Percentiles rank a stretch among this genome's conserved stretches.
Conservation (phyloP, 2,888 invertebrate species). For the Dasypolia templi region DNA sequence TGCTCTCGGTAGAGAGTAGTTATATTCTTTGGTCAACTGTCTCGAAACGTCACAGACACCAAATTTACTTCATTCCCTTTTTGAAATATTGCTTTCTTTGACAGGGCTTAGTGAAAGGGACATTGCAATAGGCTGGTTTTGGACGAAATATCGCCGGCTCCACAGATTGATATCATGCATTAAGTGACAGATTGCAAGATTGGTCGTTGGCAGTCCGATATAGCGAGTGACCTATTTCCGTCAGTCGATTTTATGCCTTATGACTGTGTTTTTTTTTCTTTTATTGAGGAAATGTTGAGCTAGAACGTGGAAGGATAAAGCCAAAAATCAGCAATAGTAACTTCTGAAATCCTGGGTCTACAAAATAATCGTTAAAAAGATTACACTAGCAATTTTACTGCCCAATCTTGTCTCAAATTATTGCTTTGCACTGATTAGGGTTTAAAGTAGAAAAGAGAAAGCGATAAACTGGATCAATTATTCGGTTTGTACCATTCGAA, state of each 20-base stretch:
- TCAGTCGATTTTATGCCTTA: constrained; percentile 29
- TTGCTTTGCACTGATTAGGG: constrained; percentile 32
- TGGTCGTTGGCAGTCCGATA: constrained; percentile 19
- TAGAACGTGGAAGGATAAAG: not conserved
- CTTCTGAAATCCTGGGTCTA: constrained; percentile 13
- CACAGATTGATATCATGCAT: constrained; percentile 59
- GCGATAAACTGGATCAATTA: not conserved
- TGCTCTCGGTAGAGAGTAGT: no score
- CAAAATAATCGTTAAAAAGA: constrained; percentile 42
- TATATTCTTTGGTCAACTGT: no score
- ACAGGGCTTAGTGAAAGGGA: constrained; percentile 34
- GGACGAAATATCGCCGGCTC: constrained; percentile 33
- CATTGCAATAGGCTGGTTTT: constrained; percentile 38
- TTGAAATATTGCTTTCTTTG: constrained; percentile 54
- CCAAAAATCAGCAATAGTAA: not conserved
- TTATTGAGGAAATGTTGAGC: constrained; percentile 34
- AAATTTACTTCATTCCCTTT: constrained; percentile 55
- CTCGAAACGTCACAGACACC: constrained; percentile 42
- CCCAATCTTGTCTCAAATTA: constrained; percentile 25
- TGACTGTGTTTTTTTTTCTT: constrained; percentile 37
- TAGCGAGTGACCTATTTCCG: constrained; percentile 42
- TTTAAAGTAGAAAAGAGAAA: not conserved
- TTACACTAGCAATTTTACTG: constrained; percentile 44
- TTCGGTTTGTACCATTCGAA: not conserved
- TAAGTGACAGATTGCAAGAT: constrained; percentile 45